Evolutionary conservation across 1,140 invertebrate genomes (phyloP), one percentile per base, ranked within the genome.

Genomic region (Papilio glaucus): DNA sequence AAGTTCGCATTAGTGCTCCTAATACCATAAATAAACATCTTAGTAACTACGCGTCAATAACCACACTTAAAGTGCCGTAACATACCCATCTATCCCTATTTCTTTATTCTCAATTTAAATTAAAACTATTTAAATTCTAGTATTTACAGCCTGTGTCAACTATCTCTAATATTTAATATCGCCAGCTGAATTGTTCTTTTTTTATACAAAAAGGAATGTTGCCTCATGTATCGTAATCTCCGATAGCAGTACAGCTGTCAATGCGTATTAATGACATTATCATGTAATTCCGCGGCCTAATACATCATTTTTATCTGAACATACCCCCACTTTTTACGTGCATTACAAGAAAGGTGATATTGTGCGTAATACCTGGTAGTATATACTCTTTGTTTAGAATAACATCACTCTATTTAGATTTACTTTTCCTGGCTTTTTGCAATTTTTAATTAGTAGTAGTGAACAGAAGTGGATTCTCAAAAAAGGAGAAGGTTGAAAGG

Each of bases 241-340:
- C 49, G 18, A 57, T 57, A 57, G 24, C 49, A 57, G 12, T 57
- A 57, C 49, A 24, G 12, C 49, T 57, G 49, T 57, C 49, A 57
- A 24, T 57, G 21, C 3, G 49, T 57, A 57, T 57, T 57, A 57
- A 57, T 57, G 9, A 57, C 49, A 24, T 57, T 24, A 26, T 57
- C 49, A 57, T 57, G 49, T 57, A 57, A 57, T 57, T 57, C 49
- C 21, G 21, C 49, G 49, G 24, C 3, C 18, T 24, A 57, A 57
- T 57, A 24, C 49, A 57, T 57, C 49, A 57, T 57, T 57, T 26
- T 57, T 57, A 57, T 57, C 49, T 8, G 24, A 6, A 18, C 49
- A 9, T 15, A 7, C 21, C 21, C 21, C 21, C 9, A 24, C 49
- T 3, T 6, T 57, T 57, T 26, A 24, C 24, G 24, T 9, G 12